Conservation (phyloP, 2,113 vertebrate species). For the Ophiodon elongatus region DNA sequence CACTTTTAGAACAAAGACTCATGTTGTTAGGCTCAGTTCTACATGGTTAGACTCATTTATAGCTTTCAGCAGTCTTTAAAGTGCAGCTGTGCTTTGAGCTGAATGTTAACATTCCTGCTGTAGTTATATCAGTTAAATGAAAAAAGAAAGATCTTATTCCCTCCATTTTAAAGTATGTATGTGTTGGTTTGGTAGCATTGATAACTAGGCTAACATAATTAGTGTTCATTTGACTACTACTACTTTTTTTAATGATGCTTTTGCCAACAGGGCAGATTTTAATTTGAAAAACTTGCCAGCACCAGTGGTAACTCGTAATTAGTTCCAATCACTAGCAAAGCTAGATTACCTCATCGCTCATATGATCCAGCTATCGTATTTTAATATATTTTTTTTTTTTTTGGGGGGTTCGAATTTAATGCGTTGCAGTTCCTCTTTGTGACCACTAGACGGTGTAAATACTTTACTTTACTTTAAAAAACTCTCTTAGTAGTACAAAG, state of each 20-base stretch:
- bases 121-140: not conserved
- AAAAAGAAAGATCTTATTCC: not conserved
- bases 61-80: not conserved
- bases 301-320: not conserved
- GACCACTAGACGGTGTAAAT: not conserved
- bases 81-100: not conserved
- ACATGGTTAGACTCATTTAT: not conserved
- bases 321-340: too few relatives aligned
- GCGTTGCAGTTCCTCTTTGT: not conserved
- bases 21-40: not conserved
- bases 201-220: too few relatives aligned
- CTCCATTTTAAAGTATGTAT: not conserved
- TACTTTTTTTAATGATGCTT: too few relatives aligned
- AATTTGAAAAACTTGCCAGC: too few relatives aligned
- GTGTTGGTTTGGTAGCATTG: too few relatives aligned
- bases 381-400: not conserved
- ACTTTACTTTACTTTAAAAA: not conserved
- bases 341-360: too few relatives aligned
- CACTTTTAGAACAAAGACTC: not conserved
- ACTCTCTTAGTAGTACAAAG: not conserved
- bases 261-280: too few relatives aligned
- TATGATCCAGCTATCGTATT: not conserved
- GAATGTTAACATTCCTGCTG: not conserved
- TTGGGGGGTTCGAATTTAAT: not conserved
- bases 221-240: not conserved